These are phyloP conservation scores for Tetragonisca angustula DNA, from an alignment of 2,888 invertebrate species.

Conservation along the genomic window DNA sequence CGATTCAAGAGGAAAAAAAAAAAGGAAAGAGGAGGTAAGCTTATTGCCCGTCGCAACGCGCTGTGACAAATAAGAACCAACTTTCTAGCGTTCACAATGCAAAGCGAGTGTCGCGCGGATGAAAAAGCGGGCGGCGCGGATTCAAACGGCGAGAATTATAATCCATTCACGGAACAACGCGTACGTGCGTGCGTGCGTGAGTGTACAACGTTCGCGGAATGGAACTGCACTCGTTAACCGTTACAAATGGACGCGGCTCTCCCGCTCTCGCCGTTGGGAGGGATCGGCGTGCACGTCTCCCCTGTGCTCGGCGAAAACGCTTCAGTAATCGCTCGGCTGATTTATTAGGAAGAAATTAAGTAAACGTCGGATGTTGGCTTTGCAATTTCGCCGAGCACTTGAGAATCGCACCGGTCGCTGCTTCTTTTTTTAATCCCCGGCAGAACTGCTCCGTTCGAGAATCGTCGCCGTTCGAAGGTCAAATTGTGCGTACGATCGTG, in stretches of 20 bases:
- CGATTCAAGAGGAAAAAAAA: neutral
- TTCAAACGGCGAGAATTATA: constrained; percentile 31
- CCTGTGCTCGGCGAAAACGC: constrained; percentile 28
- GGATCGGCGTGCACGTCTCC: constrained; percentile 1
- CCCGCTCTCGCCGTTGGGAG: neutral
- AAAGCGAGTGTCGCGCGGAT: neutral
- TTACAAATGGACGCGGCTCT: constrained; percentile 38
- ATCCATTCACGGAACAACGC: constrained; percentile 48
- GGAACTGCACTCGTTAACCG: constrained; percentile 50
- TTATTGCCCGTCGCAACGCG: too few species aligned
- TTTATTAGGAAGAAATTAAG: constrained; percentile 59
- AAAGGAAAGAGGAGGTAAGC: too few species aligned
- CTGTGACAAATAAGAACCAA: too few species aligned
- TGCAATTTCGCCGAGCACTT: constrained; percentile 32
- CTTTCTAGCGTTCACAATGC: too few species aligned
- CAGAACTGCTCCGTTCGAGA: neutral
- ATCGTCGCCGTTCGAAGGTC: neutral
- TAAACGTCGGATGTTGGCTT: constrained; percentile 42
- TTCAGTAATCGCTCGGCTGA: constrained; percentile 46
- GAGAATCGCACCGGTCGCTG: neutral
- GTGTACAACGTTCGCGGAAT: constrained; percentile 18
- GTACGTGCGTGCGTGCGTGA: constrained; percentile 12
- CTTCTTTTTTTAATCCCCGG: constrained; percentile 23
- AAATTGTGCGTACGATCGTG: constrained; percentile 20
- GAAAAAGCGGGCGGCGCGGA: neutral